Percentiles rank a stretch among this genome's conserved stretches.
These are phyloP conservation scores for Fabriciana adippe DNA, from an alignment of 2,888 invertebrate species.

Conservation along the genomic window DNA sequence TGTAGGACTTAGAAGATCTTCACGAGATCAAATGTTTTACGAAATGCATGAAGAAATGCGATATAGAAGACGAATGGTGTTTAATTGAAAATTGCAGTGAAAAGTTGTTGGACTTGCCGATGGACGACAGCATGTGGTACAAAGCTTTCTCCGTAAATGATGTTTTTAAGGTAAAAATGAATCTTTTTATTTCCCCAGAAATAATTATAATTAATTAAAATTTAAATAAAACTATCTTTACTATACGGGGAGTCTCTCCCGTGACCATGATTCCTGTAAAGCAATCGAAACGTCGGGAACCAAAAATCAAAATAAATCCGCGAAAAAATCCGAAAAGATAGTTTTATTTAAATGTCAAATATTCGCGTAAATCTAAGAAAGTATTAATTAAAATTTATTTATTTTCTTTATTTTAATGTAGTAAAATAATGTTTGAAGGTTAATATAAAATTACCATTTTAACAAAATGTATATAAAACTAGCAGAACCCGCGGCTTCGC, in stretches of 20 bases:
- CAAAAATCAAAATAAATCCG: too few relatives aligned
- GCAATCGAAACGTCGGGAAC: too few relatives aligned
- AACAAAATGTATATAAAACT: too few relatives aligned
- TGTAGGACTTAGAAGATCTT: slow-evolving; percentile 74
- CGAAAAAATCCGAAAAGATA: too few relatives aligned
- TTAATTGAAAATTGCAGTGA: slow-evolving; percentile 52
- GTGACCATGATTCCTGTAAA: too few relatives aligned
- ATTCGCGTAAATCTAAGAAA: too few relatives aligned
- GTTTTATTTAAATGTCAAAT: too few relatives aligned
- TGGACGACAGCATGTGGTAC: slow-evolving; percentile 76
- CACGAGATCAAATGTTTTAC: slow-evolving; percentile 55
- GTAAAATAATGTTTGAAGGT: background rate
- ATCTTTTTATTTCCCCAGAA: background rate
- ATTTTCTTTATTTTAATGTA: background rate
- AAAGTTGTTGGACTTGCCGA: slow-evolving; percentile 54
- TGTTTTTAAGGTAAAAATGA: slow-evolving; percentile 72
- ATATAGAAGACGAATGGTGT: slow-evolving; percentile 60
- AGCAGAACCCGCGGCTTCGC: too few relatives aligned
- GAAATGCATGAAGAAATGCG: slow-evolving; percentile 49
- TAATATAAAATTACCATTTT: too few relatives aligned
- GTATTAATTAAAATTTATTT: too few relatives aligned
- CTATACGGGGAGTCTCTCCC: too few relatives aligned
- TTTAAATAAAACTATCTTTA: too few relatives aligned
- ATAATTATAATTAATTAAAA: background rate
- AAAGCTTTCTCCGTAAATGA: slow-evolving; percentile 81